Evolutionary conservation across 2,888 invertebrate genomes (phyloP), one percentile per base, ranked within the genome.

Genomic region (Galerucella calmariensis): DNA sequence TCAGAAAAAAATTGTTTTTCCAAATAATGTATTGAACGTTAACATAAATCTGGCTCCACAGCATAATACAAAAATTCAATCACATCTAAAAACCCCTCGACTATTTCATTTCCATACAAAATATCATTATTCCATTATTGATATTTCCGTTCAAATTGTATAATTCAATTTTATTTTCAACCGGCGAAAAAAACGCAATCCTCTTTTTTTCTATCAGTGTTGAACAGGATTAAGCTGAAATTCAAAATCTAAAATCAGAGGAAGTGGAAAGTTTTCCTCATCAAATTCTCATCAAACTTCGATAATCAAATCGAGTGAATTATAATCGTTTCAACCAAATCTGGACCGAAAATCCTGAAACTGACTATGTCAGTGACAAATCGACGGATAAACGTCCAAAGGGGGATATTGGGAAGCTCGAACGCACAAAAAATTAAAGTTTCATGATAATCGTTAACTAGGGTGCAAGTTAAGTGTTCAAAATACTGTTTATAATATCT

Each of bases 291-390:
- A 58, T 56, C 20, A 68, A 68, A 68, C 68, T 68, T 58, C 44
- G 46, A 46, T 48, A 69, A 69, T 69, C 63, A 68, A 73, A 69
- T 68, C 63, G 73, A 53, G 27, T 63, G 48, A 69, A 73, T 73
- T 73, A 73, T 73, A 73, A 73, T 73, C 65, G 73, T 58, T 58
- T 73, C 69, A 73, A 69, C 65, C 62, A 59, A 48, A 65, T 65
- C 53, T 62, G 16, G 63, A 20, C n/a, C 11, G 63, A 46, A 44
- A 8, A 16, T 56, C 56, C 56, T 56, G 56, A 56, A 56, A 56
- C 16, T 56, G 56, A 10, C 10, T 56, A 2, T 1, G 56, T 56
- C 56, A 20, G 20, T 56, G 20, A 56, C 56, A 20, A 56, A 56
- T 56, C 56, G 56, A 10, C 10, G 20, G 56, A 56, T 56, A 20